phyloP scores from a whole-genome alignment of 1,140 invertebrate species.

The Panagrolaimus sp. region DNA sequence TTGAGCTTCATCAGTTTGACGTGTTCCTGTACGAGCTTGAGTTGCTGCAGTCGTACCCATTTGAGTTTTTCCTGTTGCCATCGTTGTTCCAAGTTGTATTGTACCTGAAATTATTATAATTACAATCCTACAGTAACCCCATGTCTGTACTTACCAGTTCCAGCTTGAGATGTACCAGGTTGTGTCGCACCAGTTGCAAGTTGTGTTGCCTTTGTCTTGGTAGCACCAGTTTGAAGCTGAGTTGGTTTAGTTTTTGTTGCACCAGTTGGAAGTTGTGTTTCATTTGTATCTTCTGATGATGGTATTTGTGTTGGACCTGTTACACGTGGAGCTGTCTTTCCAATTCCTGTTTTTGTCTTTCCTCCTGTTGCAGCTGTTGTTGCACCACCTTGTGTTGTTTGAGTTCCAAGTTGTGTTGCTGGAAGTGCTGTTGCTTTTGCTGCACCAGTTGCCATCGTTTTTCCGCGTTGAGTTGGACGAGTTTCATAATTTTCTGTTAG shows the following conservation, averaged over 20 bases:
- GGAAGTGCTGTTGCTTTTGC: too few relatives aligned
- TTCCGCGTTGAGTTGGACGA: too few relatives aligned
- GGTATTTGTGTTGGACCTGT: too few relatives aligned
- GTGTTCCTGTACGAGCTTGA: neutral
- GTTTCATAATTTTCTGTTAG: too few relatives aligned
- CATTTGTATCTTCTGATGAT: too few relatives aligned
- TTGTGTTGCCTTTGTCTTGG: too few relatives aligned
- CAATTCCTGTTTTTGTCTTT: neutral
- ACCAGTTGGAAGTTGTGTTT: too few relatives aligned
- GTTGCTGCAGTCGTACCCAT: neutral
- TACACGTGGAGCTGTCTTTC: neutral
- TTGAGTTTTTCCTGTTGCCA: neutral
- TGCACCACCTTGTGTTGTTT: neutral
- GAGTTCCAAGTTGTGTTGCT: too few relatives aligned
- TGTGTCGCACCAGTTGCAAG: too few relatives aligned
- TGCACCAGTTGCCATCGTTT: too few relatives aligned
- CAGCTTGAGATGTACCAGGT: too few relatives aligned
- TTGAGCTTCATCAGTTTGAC: neutral
- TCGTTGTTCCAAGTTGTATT: neutral
- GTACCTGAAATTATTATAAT: neutral
- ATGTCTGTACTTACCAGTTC: too few relatives aligned
- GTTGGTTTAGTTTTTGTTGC: constrained; percentile 1
- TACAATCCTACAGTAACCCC: neutral
- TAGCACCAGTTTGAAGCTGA: neutral
- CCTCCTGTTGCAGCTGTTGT: neutral